A percentile compares a stretch with the other conserved stretches of the same genome.
Evolutionary conservation across 2,888 invertebrate genomes (phyloP).

Genomic region (Subacronicta megacephala): DNA sequence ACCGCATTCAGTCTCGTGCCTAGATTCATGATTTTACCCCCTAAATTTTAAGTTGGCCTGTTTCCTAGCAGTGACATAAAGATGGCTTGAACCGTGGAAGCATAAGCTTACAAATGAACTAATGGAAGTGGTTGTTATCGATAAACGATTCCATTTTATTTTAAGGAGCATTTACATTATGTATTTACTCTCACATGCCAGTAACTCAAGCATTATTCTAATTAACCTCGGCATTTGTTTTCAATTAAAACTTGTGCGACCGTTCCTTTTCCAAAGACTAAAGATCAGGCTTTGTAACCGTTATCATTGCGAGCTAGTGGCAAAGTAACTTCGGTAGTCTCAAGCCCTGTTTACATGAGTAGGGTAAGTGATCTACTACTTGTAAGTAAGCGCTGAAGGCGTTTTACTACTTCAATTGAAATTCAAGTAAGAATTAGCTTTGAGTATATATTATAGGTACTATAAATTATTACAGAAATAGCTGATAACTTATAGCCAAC

Average conservation of each 20-base stretch:
- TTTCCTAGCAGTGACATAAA: too few relatives aligned
- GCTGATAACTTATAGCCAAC: too few relatives aligned
- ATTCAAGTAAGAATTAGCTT: too few relatives aligned
- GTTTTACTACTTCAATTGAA: not conserved
- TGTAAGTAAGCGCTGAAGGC: not conserved
- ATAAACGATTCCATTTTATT: not conserved
- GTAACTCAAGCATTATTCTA: conserved; percentile 32
- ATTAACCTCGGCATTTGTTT: conserved; percentile 54
- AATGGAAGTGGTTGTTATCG: too few relatives aligned
- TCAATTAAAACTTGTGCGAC: conserved; percentile 56
- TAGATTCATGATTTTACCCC: too few relatives aligned
- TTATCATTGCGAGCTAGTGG: conserved; percentile 50
- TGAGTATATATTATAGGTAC: too few relatives aligned
- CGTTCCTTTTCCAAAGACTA: conserved; percentile 47
- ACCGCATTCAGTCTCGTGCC: too few relatives aligned
- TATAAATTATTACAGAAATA: too few relatives aligned
- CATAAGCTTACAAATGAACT: too few relatives aligned
- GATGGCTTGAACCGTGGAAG: too few relatives aligned
- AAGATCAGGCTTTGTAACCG: conserved; percentile 28
- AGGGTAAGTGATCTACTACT: not conserved
- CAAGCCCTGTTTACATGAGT: conserved; percentile 7
- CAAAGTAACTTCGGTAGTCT: conserved; percentile 55
- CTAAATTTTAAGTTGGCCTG: too few relatives aligned
- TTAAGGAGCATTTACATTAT: conserved; percentile 4
- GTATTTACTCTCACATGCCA: conserved; percentile 19